Base-by-base conservation (phyloP, 2,113 vertebrate genomes). In the Leucoraja erinaceus region DNA sequence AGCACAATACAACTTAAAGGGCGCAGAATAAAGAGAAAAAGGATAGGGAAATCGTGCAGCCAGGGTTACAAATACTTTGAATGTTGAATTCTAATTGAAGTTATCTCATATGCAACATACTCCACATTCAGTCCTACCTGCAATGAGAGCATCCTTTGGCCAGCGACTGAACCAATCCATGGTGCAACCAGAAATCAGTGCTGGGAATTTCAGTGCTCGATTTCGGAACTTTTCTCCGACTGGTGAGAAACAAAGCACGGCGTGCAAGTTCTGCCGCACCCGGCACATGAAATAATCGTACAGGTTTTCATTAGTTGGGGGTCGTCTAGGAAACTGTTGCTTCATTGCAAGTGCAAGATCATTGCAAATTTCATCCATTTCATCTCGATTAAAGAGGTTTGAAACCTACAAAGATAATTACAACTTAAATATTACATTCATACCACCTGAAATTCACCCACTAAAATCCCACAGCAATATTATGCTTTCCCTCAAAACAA, bases 131-230 rank as follows among this genome's bases (percentile, higher is more conserved):
- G 16, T 61, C 93, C 33, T 91, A 99, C 98, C 98, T 95, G 97
- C 97, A 93, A 98, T 94, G 47, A 99, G 95, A 59, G 98, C 98
- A 90, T 99, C 98, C 95, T 98, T 99, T 0, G 98, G 98, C 99
- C 99, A 99, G 3, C 94, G 96, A 93, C 98, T 98, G 94, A 99
- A 99, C 98, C 98, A 99, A 95, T 99, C 98, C 95, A 98, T 98
- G 0, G 98, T 99, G 94, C 98, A 99, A 3, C 98, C 98, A 66
- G 98, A 99, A 95, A 99, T 98, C 38, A 99, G 95, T 22, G 98
- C 98, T 5, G 98, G 98, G 93, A 99, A 99, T 94, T 98, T 99
- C 93, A 99, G 93, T 0, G 98, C 98, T 8, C 98, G 95, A 0
- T 97, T 98, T 61, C 98, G 96, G 93, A 99, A 99, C 95, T 97